These are phyloP conservation scores for Thaleichthys pacificus DNA, from an alignment of 2,797 vertebrate species.

Conservation along the genomic window DNA sequence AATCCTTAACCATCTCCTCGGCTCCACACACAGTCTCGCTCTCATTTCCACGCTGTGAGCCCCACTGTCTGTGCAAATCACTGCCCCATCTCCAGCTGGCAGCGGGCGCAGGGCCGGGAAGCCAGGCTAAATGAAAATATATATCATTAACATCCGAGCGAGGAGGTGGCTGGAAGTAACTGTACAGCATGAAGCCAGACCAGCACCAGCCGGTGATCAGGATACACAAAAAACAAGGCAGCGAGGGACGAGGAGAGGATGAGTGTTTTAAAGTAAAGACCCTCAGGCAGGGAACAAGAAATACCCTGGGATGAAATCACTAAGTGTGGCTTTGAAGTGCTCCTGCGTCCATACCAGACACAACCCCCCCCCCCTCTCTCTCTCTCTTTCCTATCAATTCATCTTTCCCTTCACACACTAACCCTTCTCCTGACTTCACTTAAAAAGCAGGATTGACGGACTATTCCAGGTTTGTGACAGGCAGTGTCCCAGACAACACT, in stretches of 20 bases:
- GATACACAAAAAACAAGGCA: neutral
- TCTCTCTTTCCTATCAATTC: conserved; percentile 47
- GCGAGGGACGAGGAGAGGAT: neutral
- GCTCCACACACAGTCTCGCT: conserved; percentile 26
- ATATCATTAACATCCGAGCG: conserved; percentile 18
- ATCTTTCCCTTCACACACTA: conserved; percentile 39
- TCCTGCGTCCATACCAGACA: conserved; percentile 48
- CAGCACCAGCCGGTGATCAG: neutral
- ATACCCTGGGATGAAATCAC: conserved; percentile 64
- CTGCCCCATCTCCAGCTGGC: conserved; percentile 21
- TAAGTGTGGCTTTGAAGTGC: conserved; percentile 67
- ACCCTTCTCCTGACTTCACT: conserved; percentile 40
- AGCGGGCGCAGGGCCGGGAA: conserved; percentile 30
- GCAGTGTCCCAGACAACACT: conserved; percentile 26
- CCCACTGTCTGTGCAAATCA: conserved; percentile 38
- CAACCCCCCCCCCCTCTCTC: conserved; percentile 27
- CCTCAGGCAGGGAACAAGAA: conserved; percentile 48
- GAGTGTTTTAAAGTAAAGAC: conserved; percentile 18
- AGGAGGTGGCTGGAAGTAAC: neutral
- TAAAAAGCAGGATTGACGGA: conserved; percentile 60
- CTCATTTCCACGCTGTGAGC: conserved; percentile 36
- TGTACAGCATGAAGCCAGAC: neutral
- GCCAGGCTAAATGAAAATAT: conserved; percentile 60
- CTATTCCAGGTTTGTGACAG: conserved; percentile 18
- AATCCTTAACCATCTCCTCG: conserved; percentile 19